phyloP scores from a whole-genome alignment of 2,888 invertebrate genomes.

The Villa cingulata region DNA sequence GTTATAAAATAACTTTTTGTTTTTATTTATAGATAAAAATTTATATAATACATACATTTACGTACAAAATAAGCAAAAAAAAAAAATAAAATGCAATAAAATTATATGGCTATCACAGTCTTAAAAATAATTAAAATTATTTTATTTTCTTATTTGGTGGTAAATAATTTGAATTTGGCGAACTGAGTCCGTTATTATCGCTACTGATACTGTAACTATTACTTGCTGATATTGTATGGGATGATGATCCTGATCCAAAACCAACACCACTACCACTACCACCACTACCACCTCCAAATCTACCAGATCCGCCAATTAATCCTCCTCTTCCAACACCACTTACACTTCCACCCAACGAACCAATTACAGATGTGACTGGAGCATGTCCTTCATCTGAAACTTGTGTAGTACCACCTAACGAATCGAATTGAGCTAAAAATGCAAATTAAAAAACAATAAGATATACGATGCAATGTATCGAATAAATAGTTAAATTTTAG shows the following conservation, averaged over 20 bases:
- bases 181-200: neutral
- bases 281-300: constrained; percentile 27
- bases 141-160: neutral
- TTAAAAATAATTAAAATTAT: neutral
- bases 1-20: too few species aligned
- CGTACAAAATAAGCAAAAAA: too few species aligned
- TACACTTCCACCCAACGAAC: constrained; percentile 25
- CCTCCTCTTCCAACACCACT: constrained; percentile 23
- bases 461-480: too few species aligned
- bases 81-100: neutral
- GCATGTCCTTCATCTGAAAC: constrained; percentile 32
- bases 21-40: too few species aligned
- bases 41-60: too few species aligned
- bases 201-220: neutral
- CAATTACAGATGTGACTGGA: constrained; percentile 32
- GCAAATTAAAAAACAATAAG: neutral
- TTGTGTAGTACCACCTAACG: constrained; percentile 31
- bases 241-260: neutral
- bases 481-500: too few species aligned
- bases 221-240: neutral
- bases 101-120: neutral
- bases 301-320: constrained; percentile 11
- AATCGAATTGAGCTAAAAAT: constrained; percentile 28
- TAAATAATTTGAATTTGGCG: too few species aligned
- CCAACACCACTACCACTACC: neutral